Conservation (phyloP, 2,888 invertebrate species). For the Cryptophagus acutangulus region DNA sequence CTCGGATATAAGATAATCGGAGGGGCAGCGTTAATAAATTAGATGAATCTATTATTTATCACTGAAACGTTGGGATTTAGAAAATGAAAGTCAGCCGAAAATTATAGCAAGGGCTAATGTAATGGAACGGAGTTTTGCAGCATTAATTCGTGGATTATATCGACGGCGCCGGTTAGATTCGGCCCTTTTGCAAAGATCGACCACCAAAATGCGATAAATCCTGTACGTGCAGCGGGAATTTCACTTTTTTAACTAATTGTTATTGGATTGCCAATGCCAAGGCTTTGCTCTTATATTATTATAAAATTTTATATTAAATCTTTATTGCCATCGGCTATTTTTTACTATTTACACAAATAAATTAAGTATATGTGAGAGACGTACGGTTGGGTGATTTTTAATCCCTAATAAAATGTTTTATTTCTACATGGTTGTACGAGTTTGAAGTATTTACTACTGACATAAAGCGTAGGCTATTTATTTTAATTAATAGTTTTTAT, state of each 20-base stretch:
- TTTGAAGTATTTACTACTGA: no score
- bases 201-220: conserved; percentile 34
- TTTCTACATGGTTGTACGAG: neutral
- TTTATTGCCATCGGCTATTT: neutral
- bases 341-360: neutral
- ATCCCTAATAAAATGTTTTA: neutral
- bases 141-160: conserved; percentile 32
- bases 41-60: conserved; percentile 28
- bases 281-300: no score
- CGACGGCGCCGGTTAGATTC: conserved; percentile 11
- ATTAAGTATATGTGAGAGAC: no score
- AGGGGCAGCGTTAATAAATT: conserved; percentile 26
- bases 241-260: no score
- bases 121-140: conserved; percentile 16
- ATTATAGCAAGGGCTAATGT: conserved; percentile 26
- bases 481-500: no score
- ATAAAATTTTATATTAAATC: no score
- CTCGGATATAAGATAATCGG: conserved; percentile 19
- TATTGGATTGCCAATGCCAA: no score
- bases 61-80: conserved; percentile 21
- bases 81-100: conserved; percentile 31
- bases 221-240: conserved; percentile 40
- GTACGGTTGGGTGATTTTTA: no score
- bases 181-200: conserved; percentile 24
- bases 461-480: no score